phyloP scores from a whole-genome alignment of 2,888 invertebrate genomes.

The Torymus texanus region DNA sequence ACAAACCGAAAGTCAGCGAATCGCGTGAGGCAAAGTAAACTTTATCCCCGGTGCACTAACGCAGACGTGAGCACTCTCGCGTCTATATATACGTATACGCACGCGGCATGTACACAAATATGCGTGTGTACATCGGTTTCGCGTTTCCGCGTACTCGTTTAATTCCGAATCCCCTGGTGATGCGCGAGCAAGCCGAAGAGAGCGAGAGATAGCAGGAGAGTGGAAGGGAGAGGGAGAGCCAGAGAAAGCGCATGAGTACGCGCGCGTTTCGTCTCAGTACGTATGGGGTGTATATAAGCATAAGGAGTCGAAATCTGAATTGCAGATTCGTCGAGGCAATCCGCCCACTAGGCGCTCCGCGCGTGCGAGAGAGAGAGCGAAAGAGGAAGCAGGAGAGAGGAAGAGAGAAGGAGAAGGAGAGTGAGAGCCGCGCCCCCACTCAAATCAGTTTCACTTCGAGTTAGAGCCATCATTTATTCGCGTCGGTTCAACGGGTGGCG shows the following conservation, averaged over 20 bases:
- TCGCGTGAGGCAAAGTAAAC: not conserved
- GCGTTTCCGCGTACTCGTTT: constrained; percentile 64
- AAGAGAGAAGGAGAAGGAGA: not conserved
- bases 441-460: constrained; percentile 67
- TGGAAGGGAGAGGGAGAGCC: constrained; percentile 43
- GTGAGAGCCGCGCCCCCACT: constrained; percentile 53
- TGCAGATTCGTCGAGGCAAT: constrained; percentile 64
- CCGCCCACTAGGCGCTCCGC: constrained; percentile 54
- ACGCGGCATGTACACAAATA: constrained; percentile 2
- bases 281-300: constrained; percentile 60
- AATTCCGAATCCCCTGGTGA: constrained; percentile 60
- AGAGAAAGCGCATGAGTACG: no score
- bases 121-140: constrained; percentile 60
- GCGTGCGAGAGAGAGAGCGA: not conserved
- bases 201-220: constrained; percentile 24
- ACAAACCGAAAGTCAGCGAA: no score
- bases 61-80: not conserved
- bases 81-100: not conserved
- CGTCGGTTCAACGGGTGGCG: constrained; percentile 32
- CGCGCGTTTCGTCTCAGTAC: no score
- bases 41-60: not conserved
- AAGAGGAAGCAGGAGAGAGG: not conserved
- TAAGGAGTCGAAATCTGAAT: constrained; percentile 70
- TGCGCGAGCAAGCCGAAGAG: constrained; percentile 13
- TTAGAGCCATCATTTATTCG: constrained; percentile 65